Evolutionary conservation across 2,113 vertebrate species (phyloP), one percentile per base, ranked within the genome.

Genomic region (Cyprinodon variegatus): DNA sequence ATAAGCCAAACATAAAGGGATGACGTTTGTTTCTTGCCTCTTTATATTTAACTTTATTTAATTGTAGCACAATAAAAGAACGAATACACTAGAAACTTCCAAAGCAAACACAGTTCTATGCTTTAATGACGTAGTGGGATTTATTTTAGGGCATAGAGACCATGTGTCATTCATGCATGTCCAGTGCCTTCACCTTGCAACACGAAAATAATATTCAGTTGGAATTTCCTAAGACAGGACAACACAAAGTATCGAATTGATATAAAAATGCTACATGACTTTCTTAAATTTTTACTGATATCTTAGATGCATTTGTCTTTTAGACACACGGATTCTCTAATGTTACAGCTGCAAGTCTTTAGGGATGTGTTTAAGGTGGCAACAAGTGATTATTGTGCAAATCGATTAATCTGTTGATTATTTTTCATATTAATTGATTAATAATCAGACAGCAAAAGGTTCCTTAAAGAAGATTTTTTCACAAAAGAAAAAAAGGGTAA

Each of bases 141-240:
- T 3, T 43, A 70, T 86, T 84, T 82, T 69, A 78, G 45, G 67
- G 66, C 77, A 82, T 80, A 78, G 79, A 85, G 84, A 83, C 77
- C 81, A 79, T 53, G 65, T 67, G 61, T 69, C 80, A 80, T 46
- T 67, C 86, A 82, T 84, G 83, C 86, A 84, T 83, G 38, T 46
- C 65, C 77, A 63, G 68, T 71, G 78, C 60, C 57, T 66, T 82
- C 74, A 61, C 70, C 43, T 65, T 2, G 45, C 2, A 45, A 37
- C 37, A 10, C 43, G 11, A 45, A 45, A 45, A 2, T 0, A 45
- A 45, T 10, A 57, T 57, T 57, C 41, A 3, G 10, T 7, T 8
- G 10, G 7, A 20, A 57, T 9, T 57, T n/a, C 10, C 20, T 57
- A 3, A 57, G 20, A 57, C 3, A 57, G 50, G 17, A 15, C 50